Percentiles rank a stretch among this genome's conserved stretches.
Conservation (phyloP, 2,113 vertebrate genomes). For the Gopherus evgoodei region DNA sequence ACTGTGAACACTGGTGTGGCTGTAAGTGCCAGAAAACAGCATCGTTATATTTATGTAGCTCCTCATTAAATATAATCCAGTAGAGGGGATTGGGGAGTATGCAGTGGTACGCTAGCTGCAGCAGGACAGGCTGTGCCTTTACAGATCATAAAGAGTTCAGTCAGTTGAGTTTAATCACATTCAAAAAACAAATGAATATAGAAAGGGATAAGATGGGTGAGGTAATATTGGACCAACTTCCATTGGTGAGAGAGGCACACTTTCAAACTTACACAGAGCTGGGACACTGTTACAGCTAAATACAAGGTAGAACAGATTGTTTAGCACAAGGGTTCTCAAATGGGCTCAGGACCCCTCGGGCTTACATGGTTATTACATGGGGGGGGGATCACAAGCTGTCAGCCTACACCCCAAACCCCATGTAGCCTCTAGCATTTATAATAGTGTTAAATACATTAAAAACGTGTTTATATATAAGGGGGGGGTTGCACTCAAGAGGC, state of each 20-base stretch:
- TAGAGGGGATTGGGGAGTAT: neutral
- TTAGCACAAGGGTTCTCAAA: neutral
- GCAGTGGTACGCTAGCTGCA: neutral
- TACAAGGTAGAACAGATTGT: neutral
- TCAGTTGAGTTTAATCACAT: neutral
- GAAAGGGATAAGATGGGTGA: no score
- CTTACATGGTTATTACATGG: no score
- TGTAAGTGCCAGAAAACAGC: neutral
- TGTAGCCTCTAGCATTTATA: no score
- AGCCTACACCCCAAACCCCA: no score
- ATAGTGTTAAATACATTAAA: no score
- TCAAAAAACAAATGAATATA: no score
- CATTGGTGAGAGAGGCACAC: neutral
- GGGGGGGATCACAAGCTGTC: no score
- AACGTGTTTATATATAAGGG: no score
- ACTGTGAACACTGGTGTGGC: neutral
- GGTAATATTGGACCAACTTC: neutral
- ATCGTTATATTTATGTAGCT: no score
- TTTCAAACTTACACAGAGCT: neutral
- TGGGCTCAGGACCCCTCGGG: no score
- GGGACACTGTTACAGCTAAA: neutral
- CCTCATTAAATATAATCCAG: neutral
- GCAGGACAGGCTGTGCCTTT: neutral
- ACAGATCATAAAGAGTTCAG: neutral
- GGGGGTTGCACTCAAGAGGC: no score